These are phyloP conservation scores for Dynastes tityus DNA, from an alignment of 2,888 invertebrate genomes.

Conservation along the genomic window DNA sequence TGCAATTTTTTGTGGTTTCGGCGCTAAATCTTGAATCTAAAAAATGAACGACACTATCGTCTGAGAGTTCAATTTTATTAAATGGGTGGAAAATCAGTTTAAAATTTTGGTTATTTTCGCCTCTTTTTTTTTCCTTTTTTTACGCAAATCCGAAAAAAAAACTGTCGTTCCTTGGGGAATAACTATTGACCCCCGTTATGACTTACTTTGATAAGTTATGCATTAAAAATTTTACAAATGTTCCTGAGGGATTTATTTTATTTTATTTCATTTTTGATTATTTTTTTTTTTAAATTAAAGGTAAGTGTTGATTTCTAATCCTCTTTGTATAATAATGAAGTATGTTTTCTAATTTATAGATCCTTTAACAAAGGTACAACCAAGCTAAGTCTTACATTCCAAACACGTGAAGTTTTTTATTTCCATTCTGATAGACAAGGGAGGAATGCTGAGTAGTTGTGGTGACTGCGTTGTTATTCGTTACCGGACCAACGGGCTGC, in stretches of 20 bases:
- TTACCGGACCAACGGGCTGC: conserved; percentile 89
- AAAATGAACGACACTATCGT: neutral
- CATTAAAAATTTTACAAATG: neutral
- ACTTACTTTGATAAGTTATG: neutral
- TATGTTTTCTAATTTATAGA: neutral
- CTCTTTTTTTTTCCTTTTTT: conserved; percentile 42
- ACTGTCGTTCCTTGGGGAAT: no score
- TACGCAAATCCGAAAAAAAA: conserved; percentile 39
- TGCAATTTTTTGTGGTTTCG: no score
- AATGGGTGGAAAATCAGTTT: conserved; percentile 36
- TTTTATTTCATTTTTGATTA: neutral
- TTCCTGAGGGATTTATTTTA: no score
- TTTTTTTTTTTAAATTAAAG: conserved; percentile 8
- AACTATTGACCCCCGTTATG: no score
- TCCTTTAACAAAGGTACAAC: neutral
- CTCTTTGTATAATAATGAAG: neutral
- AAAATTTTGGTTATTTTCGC: conserved; percentile 38
- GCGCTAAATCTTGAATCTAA: no score
- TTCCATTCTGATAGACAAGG: conserved; percentile 47
- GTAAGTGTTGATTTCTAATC: conserved; percentile 16
- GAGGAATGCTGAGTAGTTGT: conserved; percentile 76
- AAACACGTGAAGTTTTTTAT: conserved; percentile 35
- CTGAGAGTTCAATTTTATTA: no score
- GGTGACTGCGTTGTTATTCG: conserved; percentile 91
- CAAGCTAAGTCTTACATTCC: conserved; percentile 6